These are phyloP conservation scores for Poecilus cupreus DNA, from an alignment of 2,888 invertebrate genomes.

Conservation along the genomic window DNA sequence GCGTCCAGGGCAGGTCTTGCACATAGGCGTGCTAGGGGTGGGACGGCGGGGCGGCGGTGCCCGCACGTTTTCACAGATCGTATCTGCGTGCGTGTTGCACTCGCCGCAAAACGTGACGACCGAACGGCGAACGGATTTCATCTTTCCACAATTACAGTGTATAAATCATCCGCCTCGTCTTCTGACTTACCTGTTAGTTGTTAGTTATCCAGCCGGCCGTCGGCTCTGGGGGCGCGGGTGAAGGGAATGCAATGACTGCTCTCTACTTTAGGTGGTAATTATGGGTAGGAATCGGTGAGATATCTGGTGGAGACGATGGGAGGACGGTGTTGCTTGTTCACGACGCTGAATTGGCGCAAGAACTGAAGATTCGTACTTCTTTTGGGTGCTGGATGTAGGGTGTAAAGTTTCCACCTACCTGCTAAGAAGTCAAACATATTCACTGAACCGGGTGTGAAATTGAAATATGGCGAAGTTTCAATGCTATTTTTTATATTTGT, in stretches of 20 bases:
- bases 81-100: constrained; percentile 49
- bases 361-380: background rate
- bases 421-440: no score
- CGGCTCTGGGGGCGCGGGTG: background rate
- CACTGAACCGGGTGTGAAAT: no score
- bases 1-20: background rate
- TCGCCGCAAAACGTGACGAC: constrained; percentile 47
- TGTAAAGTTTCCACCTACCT: no score
- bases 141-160: constrained; percentile 50
- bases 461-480: no score
- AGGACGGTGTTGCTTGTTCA: constrained; percentile 22
- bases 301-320: constrained; percentile 12
- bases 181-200: constrained; percentile 15
- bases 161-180: constrained; percentile 49
- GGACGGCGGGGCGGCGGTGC: background rate
- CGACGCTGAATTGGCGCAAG: background rate
- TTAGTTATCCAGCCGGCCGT: background rate
- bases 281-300: constrained; percentile 30
- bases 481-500: no score
- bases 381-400: no score
- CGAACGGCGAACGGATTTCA: constrained; percentile 40
- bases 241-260: background rate
- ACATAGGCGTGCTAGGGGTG: constrained; percentile 16
- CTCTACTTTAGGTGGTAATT: constrained; percentile 26
- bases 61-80: constrained; percentile 49